These are phyloP conservation scores for Pseudorectes ferrugineus DNA, from an alignment of 2,113 vertebrate genomes.

Conservation along the genomic window DNA sequence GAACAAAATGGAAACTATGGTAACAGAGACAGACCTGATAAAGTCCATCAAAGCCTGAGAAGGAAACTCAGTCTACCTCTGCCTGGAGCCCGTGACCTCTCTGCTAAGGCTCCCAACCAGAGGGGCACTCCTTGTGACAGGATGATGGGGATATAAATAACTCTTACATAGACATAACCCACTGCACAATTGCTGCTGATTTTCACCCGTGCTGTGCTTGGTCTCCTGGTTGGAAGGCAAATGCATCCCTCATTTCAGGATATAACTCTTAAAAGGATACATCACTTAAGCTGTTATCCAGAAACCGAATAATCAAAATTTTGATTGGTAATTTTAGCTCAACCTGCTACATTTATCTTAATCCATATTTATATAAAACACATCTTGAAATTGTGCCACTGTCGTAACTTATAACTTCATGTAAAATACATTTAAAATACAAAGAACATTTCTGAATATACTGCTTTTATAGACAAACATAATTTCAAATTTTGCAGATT, in stretches of 20 bases:
- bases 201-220: background rate
- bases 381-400: background rate
- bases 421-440: background rate
- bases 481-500: background rate
- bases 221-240: background rate
- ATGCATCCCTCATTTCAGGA: background rate
- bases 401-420: background rate
- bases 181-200: background rate
- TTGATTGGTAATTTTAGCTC: background rate
- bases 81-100: background rate
- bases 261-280: background rate
- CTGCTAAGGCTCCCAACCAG: background rate
- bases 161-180: background rate
- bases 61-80: background rate
- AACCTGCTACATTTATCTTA: background rate
- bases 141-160: background rate
- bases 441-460: background rate
- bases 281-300: background rate
- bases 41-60: slow-evolving; percentile 25
- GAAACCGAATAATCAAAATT: background rate
- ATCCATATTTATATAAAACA: background rate
- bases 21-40: background rate
- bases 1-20: slow-evolving; percentile 30
- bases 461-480: background rate
- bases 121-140: background rate